These are phyloP conservation scores for Thysanoteuthis rhombus DNA, from an alignment of 2,888 invertebrate species.

Conservation along the genomic window DNA sequence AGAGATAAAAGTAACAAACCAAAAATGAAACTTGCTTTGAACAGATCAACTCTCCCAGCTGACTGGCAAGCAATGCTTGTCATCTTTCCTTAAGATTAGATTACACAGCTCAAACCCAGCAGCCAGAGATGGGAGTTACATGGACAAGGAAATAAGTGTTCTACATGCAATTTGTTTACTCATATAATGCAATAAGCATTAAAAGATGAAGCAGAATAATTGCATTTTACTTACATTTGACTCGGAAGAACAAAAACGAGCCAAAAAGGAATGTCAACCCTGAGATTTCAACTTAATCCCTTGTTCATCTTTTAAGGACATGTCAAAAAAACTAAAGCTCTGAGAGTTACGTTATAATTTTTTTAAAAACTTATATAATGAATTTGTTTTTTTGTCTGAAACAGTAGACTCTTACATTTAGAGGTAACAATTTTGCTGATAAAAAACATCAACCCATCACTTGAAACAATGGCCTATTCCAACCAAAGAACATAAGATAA, in stretches of 20 bases:
- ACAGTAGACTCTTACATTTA: too few species aligned
- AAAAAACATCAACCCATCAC: too few species aligned
- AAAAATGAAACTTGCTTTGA: neutral
- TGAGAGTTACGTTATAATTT: too few species aligned
- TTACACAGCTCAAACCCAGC: neutral
- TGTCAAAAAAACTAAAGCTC: neutral
- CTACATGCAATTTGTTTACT: too few species aligned
- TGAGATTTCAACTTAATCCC: neutral
- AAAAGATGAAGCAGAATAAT: neutral
- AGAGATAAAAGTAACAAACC: neutral
- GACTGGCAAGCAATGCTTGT: neutral
- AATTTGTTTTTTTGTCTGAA: too few species aligned
- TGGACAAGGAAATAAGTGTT: neutral
- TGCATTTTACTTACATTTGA: neutral
- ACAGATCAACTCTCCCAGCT: conserved; percentile 12
- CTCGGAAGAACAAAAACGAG: too few species aligned
- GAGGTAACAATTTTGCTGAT: too few species aligned
- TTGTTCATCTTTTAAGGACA: neutral
- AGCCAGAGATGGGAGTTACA: neutral
- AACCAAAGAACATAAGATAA: too few species aligned
- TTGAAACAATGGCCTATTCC: too few species aligned
- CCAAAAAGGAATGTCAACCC: neutral
- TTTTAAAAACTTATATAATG: too few species aligned
- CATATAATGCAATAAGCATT: too few species aligned
- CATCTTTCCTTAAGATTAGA: neutral